Evolutionary conservation across 2,113 vertebrate species (phyloP), one percentile per base, ranked within the genome.

Genomic region (Gadus chalcogrammus): DNA sequence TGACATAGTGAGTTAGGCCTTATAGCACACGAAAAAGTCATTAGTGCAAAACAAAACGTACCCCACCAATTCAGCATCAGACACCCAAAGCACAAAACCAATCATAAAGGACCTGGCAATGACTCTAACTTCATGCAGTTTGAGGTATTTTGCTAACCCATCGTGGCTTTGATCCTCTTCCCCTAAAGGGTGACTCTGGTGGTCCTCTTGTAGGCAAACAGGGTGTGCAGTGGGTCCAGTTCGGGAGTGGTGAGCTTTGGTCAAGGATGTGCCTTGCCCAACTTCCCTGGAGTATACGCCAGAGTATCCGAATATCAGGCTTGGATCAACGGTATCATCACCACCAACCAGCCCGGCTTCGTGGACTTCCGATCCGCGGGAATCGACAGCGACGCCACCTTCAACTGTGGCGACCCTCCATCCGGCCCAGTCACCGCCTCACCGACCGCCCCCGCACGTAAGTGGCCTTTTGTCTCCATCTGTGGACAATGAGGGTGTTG

Each of bases 171-270:
- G 4, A 35, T 35, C 31, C 31, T 65, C 9, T 75, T 12, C 27
- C 18, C 20, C 69, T 16, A 67, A 17, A 96, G 94, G 94, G 94
- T 16, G 94, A 97, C 16, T 95, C 94, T 5, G 94, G 95, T 2
- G 94, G 95, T 68, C 94, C 94, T 4, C 15, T 95, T 74, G 92
- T 94, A 81, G 88, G 81, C 77, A 87, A 86, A 76, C 88, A 93
- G 80, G 73, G 72, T 61, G 73, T 62, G 63, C 18, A 2, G n/a
- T 96, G 94, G 94, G 85, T 94, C 75, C 92, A 92, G 71, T 82
- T 82, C 69, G 38, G 95, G 94, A 56, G 81, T 94, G 38, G 93
- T 95, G 52, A 96, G 93, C 88, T 96, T 94, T 88, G 91, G 94
- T 77, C 8, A 38, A 0, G 88, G 93, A 31, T 95, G 95, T 71